Evolutionary conservation across 2,113 vertebrate species (phyloP).

Genomic region (Mus pahari): DNA sequence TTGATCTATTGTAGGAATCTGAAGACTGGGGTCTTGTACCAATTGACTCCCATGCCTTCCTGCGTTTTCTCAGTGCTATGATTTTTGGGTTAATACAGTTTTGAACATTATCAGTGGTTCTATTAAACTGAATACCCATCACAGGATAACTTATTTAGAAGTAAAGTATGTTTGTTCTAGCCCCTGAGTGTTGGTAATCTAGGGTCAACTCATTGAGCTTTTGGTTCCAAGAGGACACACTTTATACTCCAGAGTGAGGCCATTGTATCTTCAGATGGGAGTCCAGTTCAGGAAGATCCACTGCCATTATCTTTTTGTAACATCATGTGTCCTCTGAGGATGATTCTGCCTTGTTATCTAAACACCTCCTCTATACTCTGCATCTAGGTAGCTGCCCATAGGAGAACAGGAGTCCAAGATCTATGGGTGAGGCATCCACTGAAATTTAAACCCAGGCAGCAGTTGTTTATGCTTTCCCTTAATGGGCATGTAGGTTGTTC

Average conservation of each 20-base stretch:
- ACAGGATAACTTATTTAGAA: not conserved
- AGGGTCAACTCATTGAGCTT: not conserved
- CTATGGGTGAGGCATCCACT: not conserved
- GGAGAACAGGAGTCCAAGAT: not conserved
- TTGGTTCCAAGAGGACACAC: not conserved
- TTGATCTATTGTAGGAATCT: constrained; percentile 2
- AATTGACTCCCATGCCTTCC: not conserved
- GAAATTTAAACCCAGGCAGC: not conserved
- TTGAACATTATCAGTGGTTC: not conserved
- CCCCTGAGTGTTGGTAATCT: not conserved
- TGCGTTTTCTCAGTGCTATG: not conserved
- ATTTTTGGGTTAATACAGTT: not conserved
- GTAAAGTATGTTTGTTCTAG: not conserved
- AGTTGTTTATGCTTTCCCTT: constrained; percentile 4
- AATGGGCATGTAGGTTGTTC: constrained; percentile 1
- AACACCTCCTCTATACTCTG: not conserved
- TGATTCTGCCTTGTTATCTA: not conserved
- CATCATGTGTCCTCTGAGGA: not conserved
- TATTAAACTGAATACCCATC: not conserved
- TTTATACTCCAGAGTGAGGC: not conserved
- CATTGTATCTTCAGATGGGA: not conserved
- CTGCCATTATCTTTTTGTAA: not conserved
- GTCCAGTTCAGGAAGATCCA: not conserved
- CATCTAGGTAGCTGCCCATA: not conserved
- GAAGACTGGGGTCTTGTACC: not conserved